Conservation (phyloP, 2,113 vertebrate species). For the Mesitornis unicolor region DNA sequence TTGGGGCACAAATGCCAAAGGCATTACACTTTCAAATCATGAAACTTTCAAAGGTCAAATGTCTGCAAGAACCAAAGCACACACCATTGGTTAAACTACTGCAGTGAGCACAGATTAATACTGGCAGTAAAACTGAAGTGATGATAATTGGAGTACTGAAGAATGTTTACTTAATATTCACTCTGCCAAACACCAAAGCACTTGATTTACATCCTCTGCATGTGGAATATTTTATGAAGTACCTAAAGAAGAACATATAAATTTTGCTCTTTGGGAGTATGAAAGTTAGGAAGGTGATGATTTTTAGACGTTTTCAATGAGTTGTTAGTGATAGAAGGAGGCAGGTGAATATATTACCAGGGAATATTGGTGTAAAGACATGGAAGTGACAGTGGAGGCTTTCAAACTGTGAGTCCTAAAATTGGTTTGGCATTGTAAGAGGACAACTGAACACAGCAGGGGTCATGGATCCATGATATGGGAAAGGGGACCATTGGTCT, state of each 20-base stretch:
- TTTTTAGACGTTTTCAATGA: background rate
- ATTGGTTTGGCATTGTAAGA: background rate
- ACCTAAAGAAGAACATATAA: background rate
- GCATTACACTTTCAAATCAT: background rate
- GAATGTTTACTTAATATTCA: background rate
- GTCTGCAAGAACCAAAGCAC: background rate
- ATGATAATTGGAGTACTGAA: background rate
- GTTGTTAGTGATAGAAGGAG: background rate
- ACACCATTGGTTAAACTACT: conserved; percentile 20
- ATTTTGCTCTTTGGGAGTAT: background rate
- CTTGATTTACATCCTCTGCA: background rate
- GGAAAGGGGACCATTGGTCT: background rate
- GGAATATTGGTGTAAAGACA: background rate
- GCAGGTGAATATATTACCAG: background rate
- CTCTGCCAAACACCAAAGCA: background rate
- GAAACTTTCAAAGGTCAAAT: conserved; percentile 31
- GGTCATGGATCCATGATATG: background rate
- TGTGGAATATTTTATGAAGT: background rate
- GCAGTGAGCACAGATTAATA: background rate
- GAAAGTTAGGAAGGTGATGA: background rate
- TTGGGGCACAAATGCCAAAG: conserved; percentile 15
- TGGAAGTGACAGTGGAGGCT: background rate
- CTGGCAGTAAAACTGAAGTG: background rate
- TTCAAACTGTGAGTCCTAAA: background rate
- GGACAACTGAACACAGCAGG: background rate